phyloP scores from a whole-genome alignment of 2,113 vertebrate species.

The Pantherophis guttatus region DNA sequence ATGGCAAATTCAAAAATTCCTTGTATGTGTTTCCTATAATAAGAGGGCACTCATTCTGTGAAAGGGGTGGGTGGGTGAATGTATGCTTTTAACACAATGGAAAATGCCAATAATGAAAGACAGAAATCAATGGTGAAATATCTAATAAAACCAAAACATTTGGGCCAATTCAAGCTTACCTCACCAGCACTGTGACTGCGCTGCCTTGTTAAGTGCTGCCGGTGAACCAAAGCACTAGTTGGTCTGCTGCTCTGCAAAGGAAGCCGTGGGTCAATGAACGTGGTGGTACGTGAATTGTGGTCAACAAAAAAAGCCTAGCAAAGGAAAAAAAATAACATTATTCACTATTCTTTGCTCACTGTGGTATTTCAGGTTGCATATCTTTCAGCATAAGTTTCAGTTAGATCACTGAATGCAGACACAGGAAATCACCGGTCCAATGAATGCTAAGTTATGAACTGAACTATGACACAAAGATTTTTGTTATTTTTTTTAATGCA shows the following conservation, averaged over 20 bases:
- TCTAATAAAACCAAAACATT: not conserved
- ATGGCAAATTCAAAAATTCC: not conserved
- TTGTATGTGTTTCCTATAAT: not conserved
- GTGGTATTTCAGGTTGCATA: not conserved
- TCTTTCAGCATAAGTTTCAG: not conserved
- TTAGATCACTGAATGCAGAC: not conserved
- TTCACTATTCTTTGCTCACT: not conserved
- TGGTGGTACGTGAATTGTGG: conserved; percentile 96
- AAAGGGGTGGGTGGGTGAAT: not conserved
- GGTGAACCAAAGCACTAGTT: conserved; percentile 87
- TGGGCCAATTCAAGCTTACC: conserved; percentile 66
- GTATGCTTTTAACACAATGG: not conserved
- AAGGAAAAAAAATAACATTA: not conserved
- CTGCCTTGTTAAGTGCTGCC: conserved; percentile 91
- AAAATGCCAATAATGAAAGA: not conserved
- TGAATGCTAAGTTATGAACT: fast-evolving
- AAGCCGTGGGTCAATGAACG: conserved; percentile 95
- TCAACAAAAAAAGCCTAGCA: conserved; percentile 94
- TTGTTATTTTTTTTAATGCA: not conserved
- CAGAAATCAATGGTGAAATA: fast-evolving
- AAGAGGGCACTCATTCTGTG: fast-evolving
- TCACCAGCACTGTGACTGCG: conserved; percentile 97
- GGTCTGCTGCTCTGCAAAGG: conserved; percentile 92
- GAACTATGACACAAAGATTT: not conserved
- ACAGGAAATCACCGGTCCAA: not conserved